phyloP scores from a whole-genome alignment of 2,888 invertebrate genomes.

The Noctuana brunneofusca region DNA sequence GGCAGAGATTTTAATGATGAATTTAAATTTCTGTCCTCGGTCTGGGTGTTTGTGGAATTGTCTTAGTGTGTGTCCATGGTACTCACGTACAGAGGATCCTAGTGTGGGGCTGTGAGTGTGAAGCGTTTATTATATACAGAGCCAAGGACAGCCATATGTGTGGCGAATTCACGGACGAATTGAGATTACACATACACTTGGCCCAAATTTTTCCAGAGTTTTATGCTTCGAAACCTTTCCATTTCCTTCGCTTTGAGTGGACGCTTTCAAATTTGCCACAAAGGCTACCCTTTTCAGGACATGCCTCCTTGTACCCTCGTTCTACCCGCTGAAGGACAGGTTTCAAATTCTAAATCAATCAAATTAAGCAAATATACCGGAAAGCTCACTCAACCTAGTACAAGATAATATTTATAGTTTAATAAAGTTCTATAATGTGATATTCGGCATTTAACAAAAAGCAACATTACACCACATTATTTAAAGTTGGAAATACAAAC shows the following conservation, averaged over 20 bases:
- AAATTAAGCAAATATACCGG: conserved; percentile 31
- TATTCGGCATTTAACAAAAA: no score
- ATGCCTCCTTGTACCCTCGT: conserved; percentile 22
- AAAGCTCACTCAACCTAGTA: conserved; percentile 7
- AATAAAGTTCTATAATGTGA: no score
- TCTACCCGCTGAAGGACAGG: conserved; percentile 19
- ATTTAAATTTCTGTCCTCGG: no score
- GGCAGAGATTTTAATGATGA: no score
- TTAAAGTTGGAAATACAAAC: no score
- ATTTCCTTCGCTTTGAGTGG: conserved; percentile 25
- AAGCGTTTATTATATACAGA: conserved; percentile 7
- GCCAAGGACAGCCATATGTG: conserved; percentile 3
- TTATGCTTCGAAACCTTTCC: conserved; percentile 25
- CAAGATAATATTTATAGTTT: neutral
- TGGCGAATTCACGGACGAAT: conserved; percentile 12
- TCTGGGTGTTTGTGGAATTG: no score
- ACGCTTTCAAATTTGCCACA: conserved; percentile 28
- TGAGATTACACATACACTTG: conserved; percentile 23
- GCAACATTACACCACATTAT: no score
- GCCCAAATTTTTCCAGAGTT: conserved; percentile 21
- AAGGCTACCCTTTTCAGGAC: conserved; percentile 28
- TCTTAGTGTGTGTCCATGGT: no score
- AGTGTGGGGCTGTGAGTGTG: no score
- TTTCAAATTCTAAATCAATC: conserved; percentile 26
- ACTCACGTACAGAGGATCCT: no score